A percentile compares a stretch with the other conserved stretches of the same genome.
phyloP scores from a whole-genome alignment of 1,140 invertebrate species.

The Sinella curviseta region DNA sequence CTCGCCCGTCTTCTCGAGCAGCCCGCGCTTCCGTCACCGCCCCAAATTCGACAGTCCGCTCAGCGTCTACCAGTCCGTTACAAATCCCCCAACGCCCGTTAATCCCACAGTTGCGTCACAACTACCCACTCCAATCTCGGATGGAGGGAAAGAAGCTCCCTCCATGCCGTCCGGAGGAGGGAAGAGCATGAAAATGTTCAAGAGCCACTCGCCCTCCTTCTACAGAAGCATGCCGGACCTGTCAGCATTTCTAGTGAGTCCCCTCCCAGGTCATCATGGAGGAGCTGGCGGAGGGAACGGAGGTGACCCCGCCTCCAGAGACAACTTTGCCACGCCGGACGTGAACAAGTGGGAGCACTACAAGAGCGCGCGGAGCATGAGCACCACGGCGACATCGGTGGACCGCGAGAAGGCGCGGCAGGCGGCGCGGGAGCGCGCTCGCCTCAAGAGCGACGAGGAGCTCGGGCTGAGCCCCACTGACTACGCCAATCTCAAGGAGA shows the following conservation, averaged over 20 bases:
- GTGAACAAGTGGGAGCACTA: slow-evolving; percentile 31
- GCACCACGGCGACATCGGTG: slow-evolving; percentile 52
- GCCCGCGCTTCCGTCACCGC: slow-evolving; percentile 41
- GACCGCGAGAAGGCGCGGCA: slow-evolving; percentile 63
- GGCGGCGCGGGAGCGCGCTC: slow-evolving; percentile 67
- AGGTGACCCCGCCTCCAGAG: too few species aligned
- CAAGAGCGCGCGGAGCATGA: background rate
- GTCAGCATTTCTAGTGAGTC: background rate
- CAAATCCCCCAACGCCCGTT: slow-evolving; percentile 45
- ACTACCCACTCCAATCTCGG: background rate
- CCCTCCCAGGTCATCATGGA: background rate
- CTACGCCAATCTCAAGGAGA: slow-evolving; percentile 61
- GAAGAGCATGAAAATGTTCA: slow-evolving; percentile 9
- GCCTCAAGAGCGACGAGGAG: slow-evolving; percentile 70
- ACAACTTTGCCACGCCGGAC: slow-evolving; percentile 18
- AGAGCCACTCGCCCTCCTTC: slow-evolving; percentile 41
- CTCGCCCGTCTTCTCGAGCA: slow-evolving; percentile 41
- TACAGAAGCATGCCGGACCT: slow-evolving; percentile 48
- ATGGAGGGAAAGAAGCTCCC: background rate
- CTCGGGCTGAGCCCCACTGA: slow-evolving; percentile 72
- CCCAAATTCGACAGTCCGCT: slow-evolving; percentile 44
- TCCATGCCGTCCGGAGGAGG: background rate
- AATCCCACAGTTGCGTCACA: slow-evolving; percentile 15
- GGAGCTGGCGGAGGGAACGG: background rate
- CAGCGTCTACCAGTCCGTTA: slow-evolving; percentile 37